A percentile compares a stretch with the other conserved stretches of the same genome.
phyloP scores from a whole-genome alignment of 2,888 invertebrate species.

The Plagodis pulveraria region DNA sequence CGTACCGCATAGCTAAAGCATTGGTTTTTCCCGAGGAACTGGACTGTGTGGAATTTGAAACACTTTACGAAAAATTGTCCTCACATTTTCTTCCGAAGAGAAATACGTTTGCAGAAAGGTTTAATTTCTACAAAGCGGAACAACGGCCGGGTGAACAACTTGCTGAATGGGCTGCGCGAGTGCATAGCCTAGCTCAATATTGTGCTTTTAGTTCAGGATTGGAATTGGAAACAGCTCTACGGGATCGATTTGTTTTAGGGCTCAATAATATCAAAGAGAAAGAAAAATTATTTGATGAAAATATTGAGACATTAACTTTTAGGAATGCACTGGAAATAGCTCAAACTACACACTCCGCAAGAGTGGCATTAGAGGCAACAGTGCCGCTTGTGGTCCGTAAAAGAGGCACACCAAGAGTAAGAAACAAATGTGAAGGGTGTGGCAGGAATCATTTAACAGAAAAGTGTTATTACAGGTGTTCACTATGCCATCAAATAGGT shows the following conservation, averaged over 20 bases:
- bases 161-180: constrained; percentile 27
- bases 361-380: no score
- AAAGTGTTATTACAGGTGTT: no score
- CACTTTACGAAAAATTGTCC: constrained; percentile 1
- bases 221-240: constrained; percentile 8
- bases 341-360: background rate
- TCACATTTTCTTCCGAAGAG: constrained; percentile 5
- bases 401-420: no score
- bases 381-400: no score
- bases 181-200: constrained; percentile 3
- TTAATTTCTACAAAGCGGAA: constrained; percentile 24
- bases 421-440: no score
- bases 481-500: no score
- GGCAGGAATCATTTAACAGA: no score
- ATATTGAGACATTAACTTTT: constrained; percentile 26
- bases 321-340: constrained; percentile 22
- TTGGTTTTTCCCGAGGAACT: constrained; percentile 23
- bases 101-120: background rate
- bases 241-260: constrained; percentile 31
- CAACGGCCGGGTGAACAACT: constrained; percentile 18
- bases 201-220: background rate
- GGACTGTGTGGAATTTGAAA: constrained; percentile 5
- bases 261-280: constrained; percentile 16
- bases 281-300: constrained; percentile 31
- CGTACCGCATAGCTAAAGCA: constrained; percentile 33